These are phyloP conservation scores for Anser cygnoides DNA, from an alignment of 2,113 vertebrate genomes.

Conservation along the genomic window DNA sequence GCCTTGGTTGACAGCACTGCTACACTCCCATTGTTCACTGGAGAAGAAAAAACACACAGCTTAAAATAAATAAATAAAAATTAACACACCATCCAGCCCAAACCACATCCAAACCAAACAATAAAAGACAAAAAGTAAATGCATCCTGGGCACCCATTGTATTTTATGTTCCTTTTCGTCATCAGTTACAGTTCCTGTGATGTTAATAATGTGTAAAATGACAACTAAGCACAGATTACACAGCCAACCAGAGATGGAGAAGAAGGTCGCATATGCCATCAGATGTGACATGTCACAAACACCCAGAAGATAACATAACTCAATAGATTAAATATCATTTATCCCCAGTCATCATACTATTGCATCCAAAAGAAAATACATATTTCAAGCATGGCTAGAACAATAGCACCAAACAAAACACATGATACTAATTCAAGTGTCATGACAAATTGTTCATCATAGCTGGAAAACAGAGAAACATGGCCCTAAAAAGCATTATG, in stretches of 20 bases:
- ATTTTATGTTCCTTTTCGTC: neutral
- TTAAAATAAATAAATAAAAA: constrained; percentile 6
- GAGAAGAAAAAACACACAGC: neutral
- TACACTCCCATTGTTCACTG: neutral
- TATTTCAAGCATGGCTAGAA: neutral
- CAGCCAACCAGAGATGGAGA: neutral
- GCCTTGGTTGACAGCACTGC: neutral
- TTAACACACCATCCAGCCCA: neutral
- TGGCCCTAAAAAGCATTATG: neutral
- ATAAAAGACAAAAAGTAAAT: constrained; percentile 14
- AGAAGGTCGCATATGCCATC: constrained; percentile 25
- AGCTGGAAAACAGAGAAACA: neutral
- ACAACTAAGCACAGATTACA: constrained; percentile 21
- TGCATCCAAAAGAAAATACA: neutral
- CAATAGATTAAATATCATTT: neutral
- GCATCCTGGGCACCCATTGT: neutral
- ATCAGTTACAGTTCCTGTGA: neutral
- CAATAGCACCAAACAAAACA: neutral
- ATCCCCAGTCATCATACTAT: neutral
- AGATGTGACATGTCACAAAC: neutral
- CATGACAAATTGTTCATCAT: neutral
- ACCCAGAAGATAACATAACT: neutral
- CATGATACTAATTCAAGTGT: neutral
- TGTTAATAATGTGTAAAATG: neutral
- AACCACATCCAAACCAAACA: neutral